Evolutionary conservation across 2,797 vertebrate species (phyloP).

Genomic region (Triplophysa bombifrons): DNA sequence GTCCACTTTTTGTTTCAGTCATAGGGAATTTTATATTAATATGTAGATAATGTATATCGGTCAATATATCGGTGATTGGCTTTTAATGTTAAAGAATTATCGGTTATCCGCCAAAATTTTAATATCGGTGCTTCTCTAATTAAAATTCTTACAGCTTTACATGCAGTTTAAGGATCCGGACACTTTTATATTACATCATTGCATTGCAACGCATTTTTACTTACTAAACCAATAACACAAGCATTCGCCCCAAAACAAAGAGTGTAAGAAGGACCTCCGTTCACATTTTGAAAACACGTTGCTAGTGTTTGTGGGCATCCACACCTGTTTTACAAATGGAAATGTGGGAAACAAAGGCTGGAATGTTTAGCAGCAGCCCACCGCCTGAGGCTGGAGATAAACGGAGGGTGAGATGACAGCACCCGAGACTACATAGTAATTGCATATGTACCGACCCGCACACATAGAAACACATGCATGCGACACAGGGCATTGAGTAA

Average conservation of each 20-base stretch:
- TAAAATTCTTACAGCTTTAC: no score
- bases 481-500: slow-evolving; percentile 6
- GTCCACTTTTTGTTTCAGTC: no score
- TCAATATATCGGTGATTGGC: no score
- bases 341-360: slow-evolving; percentile 24
- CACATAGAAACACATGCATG: slow-evolving; percentile 17
- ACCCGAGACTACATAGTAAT: slow-evolving; percentile 31
- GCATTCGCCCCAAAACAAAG: neutral
- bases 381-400: slow-evolving; percentile 30
- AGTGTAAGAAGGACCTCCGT: neutral
- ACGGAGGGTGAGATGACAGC: slow-evolving; percentile 19
- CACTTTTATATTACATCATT: no score
- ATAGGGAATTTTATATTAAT: no score
- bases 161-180: no score
- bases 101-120: no score
- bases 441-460: slow-evolving; percentile 8
- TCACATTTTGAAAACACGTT: slow-evolving; percentile 4
- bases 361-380: slow-evolving; percentile 29
- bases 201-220: neutral
- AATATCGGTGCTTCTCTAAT: no score
- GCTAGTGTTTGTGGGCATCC: neutral
- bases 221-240: neutral
- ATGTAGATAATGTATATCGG: no score
- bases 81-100: no score
- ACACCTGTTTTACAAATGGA: slow-evolving; percentile 38